Conservation (phyloP, 2,113 vertebrate species). For the Thalassoma bifasciatum region DNA sequence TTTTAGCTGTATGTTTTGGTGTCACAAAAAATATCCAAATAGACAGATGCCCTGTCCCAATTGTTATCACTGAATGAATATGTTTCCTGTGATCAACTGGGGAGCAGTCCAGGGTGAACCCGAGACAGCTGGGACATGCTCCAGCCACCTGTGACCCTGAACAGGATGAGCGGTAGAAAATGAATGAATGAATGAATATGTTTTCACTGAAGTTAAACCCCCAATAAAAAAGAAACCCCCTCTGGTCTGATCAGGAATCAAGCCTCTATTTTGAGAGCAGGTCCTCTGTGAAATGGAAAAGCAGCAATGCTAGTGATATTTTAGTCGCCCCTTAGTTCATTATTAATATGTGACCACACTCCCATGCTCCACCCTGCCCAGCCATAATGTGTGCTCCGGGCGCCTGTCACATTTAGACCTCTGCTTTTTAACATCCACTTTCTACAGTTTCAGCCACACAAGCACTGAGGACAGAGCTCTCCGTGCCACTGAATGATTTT, state of each 20-base stretch:
- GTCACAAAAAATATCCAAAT: too few relatives aligned
- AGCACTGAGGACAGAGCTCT: conserved; percentile 67
- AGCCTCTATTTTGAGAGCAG: conserved; percentile 70
- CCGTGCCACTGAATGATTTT: conserved; percentile 80
- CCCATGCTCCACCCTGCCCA: conserved; percentile 67
- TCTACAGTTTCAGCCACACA: conserved; percentile 85
- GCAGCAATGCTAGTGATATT: conserved; percentile 75
- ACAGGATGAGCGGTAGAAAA: too few relatives aligned
- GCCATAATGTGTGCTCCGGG: conserved; percentile 69
- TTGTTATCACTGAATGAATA: too few relatives aligned
- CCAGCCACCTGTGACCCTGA: too few relatives aligned
- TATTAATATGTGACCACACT: conserved; percentile 83
- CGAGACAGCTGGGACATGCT: too few relatives aligned
- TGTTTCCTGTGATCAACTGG: too few relatives aligned
- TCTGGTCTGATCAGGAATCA: conserved; percentile 62
- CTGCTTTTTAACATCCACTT: conserved; percentile 82
- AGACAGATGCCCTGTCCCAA: too few relatives aligned
- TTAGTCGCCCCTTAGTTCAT: conserved; percentile 77
- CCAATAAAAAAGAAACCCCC: conserved; percentile 8
- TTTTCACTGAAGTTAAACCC: background rate
- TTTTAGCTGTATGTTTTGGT: too few relatives aligned
- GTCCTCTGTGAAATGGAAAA: conserved; percentile 63
- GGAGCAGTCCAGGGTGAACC: too few relatives aligned
- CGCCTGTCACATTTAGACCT: conserved; percentile 83
- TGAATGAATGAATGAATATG: too few relatives aligned